phyloP scores from a whole-genome alignment of 2,888 invertebrate species.

The Norana najaformis region DNA sequence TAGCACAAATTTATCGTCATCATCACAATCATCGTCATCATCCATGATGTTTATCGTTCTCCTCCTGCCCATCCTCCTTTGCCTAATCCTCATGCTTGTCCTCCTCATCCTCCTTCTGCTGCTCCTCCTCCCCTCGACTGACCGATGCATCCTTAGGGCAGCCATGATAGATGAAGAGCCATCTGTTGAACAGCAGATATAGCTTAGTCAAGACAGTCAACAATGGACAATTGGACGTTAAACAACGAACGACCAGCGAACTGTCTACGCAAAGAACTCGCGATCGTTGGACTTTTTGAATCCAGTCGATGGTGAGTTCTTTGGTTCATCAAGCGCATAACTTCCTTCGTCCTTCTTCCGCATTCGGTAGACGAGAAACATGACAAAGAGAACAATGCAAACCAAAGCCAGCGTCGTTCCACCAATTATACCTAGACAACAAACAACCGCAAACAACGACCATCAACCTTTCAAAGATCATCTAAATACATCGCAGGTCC shows the following conservation, averaged over 20 bases:
- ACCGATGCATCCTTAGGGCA: background rate
- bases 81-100: background rate
- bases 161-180: background rate
- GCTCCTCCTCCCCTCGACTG: background rate
- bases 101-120: background rate
- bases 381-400: background rate
- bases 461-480: background rate
- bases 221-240: too few species aligned
- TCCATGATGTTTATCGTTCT: background rate
- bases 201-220: background rate
- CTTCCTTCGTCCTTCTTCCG: conserved; percentile 22
- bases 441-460: background rate
- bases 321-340: conserved; percentile 21
- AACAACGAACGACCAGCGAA: background rate
- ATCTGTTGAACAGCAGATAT: background rate
- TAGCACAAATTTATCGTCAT: background rate
- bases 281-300: background rate
- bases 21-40: background rate
- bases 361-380: conserved; percentile 23
- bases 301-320: background rate
- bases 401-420: background rate
- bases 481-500: too few species aligned
- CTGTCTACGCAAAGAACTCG: background rate
- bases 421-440: background rate
- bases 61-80: background rate